Evolutionary conservation across 2,113 vertebrate genomes (phyloP), one percentile per base, ranked within the genome.

Genomic region (Anseranas semipalmata): DNA sequence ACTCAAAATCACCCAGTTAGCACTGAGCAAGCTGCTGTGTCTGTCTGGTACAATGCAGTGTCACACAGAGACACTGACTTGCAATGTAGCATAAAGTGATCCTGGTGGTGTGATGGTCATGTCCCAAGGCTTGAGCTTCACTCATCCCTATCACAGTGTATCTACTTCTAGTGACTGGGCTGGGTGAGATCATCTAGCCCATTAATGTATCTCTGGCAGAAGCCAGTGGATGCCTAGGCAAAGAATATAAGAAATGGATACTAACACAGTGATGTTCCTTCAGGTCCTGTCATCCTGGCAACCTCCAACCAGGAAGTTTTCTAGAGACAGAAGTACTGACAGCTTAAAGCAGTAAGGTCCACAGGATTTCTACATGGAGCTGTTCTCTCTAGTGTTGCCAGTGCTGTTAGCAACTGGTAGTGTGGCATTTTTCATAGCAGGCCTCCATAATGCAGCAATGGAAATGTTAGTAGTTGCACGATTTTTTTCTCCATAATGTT

Each of bases 1-100:
- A 15, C 15, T 13, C 0, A 0, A 35, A 68, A 73, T 25, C 2
- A 0, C 4, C 41, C 37, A 6, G 14, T 30, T 32, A 65, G 13
- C n/a, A 18, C 43, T 56, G 53, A 72, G 8, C 48, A 53, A 77
- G 27, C 30, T 73, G 9, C 71, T 83, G 39, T 7, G 10, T 27
- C 62, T 80, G 14, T 13, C 27, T 53, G 53, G 8, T 45, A 25
- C 32, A 41, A 27, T 2, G 1, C 32, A 45, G 15, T 30, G 58
- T 12, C 58, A 48, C 30, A 17, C 6, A 79, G 67, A 28, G 35
- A 11, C 45, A 37, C 4, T 6, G 7, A 56, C 14, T 28, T 10
- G 0, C 15, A 4, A 1, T n/a, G 66, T 55, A 76, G 39, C 35
- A 6, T 4, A 14, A 62, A 74, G 15, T 5, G 8, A 67, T 43